Conservation (phyloP, 2,113 vertebrate species). For the Empidonax traillii region DNA sequence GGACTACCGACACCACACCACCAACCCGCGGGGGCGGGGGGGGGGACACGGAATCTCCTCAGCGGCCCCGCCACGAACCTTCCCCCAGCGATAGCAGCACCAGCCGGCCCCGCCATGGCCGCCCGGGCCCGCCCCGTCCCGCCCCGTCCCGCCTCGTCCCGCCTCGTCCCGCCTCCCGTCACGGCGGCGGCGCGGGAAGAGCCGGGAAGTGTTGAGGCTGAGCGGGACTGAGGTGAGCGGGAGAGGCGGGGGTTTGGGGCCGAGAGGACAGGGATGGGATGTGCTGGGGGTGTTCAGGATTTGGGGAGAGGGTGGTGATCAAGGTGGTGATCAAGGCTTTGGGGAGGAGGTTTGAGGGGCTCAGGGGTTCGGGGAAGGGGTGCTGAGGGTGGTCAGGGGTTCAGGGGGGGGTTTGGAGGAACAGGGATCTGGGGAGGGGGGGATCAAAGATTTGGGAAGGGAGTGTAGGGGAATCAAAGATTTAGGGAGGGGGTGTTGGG, state of each 20-base stretch:
- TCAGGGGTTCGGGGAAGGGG: not conserved
- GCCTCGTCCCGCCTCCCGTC: not conserved
- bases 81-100: rapidly evolving
- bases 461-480: not conserved
- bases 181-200: not conserved
- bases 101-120: not conserved
- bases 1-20: rapidly evolving
- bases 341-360: not conserved
- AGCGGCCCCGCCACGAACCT: not conserved
- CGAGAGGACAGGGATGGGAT: not conserved
- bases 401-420: no score
- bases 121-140: not conserved
- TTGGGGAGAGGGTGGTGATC: no score
- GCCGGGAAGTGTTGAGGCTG: not conserved
- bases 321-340: not conserved
- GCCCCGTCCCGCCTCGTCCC: not conserved
- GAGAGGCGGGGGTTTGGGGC: not conserved
- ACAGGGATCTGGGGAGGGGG: no score
- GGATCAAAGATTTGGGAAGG: no score
- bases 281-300: not conserved
- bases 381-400: not conserved
- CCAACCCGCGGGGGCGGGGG: rapidly evolving
- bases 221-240: not conserved
- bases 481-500: not conserved
- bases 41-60: not conserved